Conservation (phyloP, 2,888 invertebrate genomes). For the Melitaea athalia region DNA sequence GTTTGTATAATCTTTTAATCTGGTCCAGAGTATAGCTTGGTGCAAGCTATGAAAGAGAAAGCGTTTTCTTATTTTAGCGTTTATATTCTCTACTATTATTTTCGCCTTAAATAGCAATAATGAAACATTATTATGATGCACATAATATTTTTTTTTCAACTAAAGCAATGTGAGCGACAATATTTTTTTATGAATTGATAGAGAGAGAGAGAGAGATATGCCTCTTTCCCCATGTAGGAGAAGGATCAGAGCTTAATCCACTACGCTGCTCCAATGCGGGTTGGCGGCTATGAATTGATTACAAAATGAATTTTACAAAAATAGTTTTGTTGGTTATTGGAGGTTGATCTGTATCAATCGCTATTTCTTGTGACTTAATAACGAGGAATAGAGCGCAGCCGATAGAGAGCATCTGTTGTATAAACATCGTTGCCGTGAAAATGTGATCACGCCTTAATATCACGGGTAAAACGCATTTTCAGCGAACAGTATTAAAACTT, state of each 20-base stretch:
- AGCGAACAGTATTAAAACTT: conserved; percentile 20
- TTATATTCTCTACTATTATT: too few species aligned
- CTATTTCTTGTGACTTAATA: conserved; percentile 6
- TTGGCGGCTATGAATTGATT: too few species aligned
- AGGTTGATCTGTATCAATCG: neutral
- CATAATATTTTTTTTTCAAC: too few species aligned
- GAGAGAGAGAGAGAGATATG: too few species aligned
- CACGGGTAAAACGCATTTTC: conserved; percentile 46
- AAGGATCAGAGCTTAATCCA: too few species aligned
- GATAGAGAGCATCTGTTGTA: conserved; percentile 51
- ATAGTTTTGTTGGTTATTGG: neutral
- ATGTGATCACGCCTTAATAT: conserved; percentile 53
- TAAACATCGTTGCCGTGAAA: conserved; percentile 42
- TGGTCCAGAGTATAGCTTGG: neutral
- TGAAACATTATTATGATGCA: too few species aligned
- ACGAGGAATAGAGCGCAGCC: conserved; percentile 6
- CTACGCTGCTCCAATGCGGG: too few species aligned
- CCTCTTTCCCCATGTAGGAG: too few species aligned
- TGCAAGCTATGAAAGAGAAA: neutral
- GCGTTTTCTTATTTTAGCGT: neutral
- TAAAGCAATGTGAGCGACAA: too few species aligned
- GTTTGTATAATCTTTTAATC: conserved; percentile 37
- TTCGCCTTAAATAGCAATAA: too few species aligned
- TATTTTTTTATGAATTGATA: too few species aligned
- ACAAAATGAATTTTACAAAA: neutral